Base-by-base conservation (phyloP, 2,113 vertebrate genomes). In the Gymnobelideus leadbeateri region DNA sequence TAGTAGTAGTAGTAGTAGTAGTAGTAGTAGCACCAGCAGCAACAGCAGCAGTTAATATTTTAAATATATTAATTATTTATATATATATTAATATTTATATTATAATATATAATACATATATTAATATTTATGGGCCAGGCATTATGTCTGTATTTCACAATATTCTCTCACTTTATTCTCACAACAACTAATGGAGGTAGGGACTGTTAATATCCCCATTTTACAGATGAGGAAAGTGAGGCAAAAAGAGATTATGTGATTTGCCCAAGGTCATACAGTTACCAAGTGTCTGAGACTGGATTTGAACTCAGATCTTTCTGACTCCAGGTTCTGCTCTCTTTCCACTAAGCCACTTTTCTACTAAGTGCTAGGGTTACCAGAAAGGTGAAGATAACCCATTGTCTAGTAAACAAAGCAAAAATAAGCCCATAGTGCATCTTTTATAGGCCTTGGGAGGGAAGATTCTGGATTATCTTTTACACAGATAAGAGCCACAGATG, bases 321-420 rank as follows among this genome's bases (percentile, higher is more conserved):
- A 84, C n/a, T 43, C n/a, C 68, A 37, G 28, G 12, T 37, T 11
- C 11, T 37, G 57, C 11, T 28, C 8, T 68, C 31, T 43, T 43
- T 84, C 68, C 2, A 2, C 4, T 84, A 19, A 84, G 68, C 37
- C 37, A 77, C 11, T 77, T 77, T 77, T 5, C 12, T 77, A 77
- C 14, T 77, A 77, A n/a, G 3, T 19, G 43, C 19, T 84, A 23
- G n/a, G n/a, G 68, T 23, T 43, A 84, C 4, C 6, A 43, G 7
- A 84, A 84, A 43, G n/a, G n/a, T 84, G 68, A 84, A 43, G 43
- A 68, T 11, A 31, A 37, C 11, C 28, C 14, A n/a, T 77, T 84
- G 68, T 6, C 68, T 84, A 84, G 68, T 77, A 96, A 96, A 93
- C 53, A 68, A 47, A 89, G 51, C 46, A 46, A 14, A 49, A 4